Evolutionary conservation across 2,113 vertebrate genomes (phyloP), one percentile per base, ranked within the genome.

Genomic region (Etia nguti): DNA sequence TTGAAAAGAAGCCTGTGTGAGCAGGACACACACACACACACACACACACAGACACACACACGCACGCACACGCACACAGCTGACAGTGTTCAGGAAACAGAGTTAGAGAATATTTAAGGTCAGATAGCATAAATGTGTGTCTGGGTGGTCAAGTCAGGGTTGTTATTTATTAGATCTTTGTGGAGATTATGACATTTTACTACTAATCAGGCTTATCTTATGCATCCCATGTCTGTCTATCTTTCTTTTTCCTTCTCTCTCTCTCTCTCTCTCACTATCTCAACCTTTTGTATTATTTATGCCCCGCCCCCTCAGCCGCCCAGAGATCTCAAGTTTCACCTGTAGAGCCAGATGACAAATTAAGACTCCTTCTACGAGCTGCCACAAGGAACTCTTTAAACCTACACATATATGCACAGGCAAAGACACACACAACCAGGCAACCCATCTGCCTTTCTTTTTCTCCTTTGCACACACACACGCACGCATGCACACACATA

Each of bases 241-340:
- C 75, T 82, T 11, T 55, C 60, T 87, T 6, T 73, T 26, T 73
- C 5, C 54, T 22, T 85, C 41, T 84, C 83, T 88, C 22, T 52
- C 6, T 82, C 52, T 88, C 43, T 81, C 50, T 82, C 59, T 88
- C 48, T 85, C 60, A 87, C 81, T 92, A 70, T 68, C 85, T 83
- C 89, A 73, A 87, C 92, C 92, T 94, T 89, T 94, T 96, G 92
- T 94, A 95, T 96, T 95, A 95, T 94, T 96, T 87, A 95, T 95
- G 92, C 93, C 93, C 92, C 94, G 90, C 95, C 94, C 94, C 94
- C 94, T 94, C 90, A 80, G 91, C 62, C 31, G 29, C 90, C 70
- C 84, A 79, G 81, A 43, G 85, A 81, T 87, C 93, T 95, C 88
- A 6, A 77, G 91, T 95, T 95, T 95, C 94, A 94, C 93, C 94